phyloP scores from a whole-genome alignment of 2,888 invertebrate species.

The Leptodirus hochenwartii region DNA sequence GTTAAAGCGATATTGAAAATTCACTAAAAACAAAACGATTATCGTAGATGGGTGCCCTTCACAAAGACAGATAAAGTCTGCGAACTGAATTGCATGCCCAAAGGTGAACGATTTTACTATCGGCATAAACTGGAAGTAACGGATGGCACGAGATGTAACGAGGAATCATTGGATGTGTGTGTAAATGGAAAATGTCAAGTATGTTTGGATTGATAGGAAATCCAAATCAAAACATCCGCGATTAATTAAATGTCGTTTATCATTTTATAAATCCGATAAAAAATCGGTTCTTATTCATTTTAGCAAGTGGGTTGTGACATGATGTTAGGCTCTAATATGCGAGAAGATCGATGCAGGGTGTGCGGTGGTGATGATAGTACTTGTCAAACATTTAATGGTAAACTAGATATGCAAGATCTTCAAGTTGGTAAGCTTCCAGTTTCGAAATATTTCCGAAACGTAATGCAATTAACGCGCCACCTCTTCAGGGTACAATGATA shows the following conservation, averaged over 20 bases:
- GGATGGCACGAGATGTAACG: constrained; percentile 69
- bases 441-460: neutral
- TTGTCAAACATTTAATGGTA: constrained; percentile 61
- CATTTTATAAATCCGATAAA: neutral
- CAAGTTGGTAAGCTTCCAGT: constrained; percentile 38
- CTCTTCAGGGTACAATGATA: constrained; percentile 74
- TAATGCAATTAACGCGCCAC: neutral
- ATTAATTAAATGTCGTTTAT: constrained; percentile 2
- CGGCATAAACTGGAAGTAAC: constrained; percentile 62
- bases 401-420: constrained; percentile 53
- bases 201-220: constrained; percentile 21
- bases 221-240: neutral
- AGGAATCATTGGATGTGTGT: constrained; percentile 77
- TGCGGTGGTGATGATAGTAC: constrained; percentile 85
- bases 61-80: constrained; percentile 78
- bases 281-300: constrained; percentile 13
- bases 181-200: constrained; percentile 89
- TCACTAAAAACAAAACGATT: neutral
- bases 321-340: constrained; percentile 73
- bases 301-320: constrained; percentile 88
- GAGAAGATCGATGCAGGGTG: constrained; percentile 78
- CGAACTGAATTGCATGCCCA: constrained; percentile 90
- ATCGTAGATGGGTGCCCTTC: constrained; percentile 67
- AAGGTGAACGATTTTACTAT: constrained; percentile 80
- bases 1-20: neutral